Percentiles rank a stretch among this genome's conserved stretches.
phyloP scores from a whole-genome alignment of 1,140 invertebrate species.

The Conus ventricosus region DNA sequence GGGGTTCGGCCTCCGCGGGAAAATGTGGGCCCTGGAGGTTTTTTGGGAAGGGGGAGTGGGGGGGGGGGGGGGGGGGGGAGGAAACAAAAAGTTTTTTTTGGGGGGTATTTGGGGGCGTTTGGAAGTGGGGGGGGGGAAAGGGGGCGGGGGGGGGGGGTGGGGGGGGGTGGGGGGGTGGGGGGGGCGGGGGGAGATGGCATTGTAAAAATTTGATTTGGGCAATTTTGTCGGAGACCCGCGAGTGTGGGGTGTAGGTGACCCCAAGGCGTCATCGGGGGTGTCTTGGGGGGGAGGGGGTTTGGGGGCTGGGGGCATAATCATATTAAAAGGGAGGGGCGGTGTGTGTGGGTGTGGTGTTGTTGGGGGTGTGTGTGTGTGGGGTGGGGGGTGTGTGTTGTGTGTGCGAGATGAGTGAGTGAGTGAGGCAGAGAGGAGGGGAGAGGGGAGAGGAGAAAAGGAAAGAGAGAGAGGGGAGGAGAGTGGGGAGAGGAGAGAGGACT shows the following conservation, averaged over 20 bases:
- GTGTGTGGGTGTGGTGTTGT: neutral
- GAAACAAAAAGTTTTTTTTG: constrained; percentile 8
- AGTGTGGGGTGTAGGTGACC: neutral
- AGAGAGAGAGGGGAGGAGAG: too few relatives aligned
- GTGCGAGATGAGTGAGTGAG: neutral
- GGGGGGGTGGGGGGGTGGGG: too few relatives aligned
- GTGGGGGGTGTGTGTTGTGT: neutral
- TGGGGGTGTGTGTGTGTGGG: neutral
- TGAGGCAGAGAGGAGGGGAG: too few relatives aligned
- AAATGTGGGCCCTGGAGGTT: constrained; percentile 7
- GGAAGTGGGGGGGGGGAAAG: neutral
- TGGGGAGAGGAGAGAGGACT: too few relatives aligned
- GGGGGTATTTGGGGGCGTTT: neutral
- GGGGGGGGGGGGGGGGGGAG: too few relatives aligned
- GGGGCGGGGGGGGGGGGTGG: neutral
- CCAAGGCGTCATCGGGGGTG: neutral
- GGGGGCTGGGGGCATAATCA: neutral
- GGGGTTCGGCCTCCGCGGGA: neutral
- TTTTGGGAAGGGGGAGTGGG: neutral
- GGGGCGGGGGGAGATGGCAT: neutral
- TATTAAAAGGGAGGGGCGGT: neutral
- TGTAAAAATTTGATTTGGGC: constrained; percentile 22
- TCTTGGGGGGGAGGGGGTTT: neutral
- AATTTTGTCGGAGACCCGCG: neutral
- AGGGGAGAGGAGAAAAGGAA: too few relatives aligned